These are phyloP conservation scores for Nothocercus nigrocapillus DNA, from an alignment of 2,113 vertebrate species.

Conservation along the genomic window DNA sequence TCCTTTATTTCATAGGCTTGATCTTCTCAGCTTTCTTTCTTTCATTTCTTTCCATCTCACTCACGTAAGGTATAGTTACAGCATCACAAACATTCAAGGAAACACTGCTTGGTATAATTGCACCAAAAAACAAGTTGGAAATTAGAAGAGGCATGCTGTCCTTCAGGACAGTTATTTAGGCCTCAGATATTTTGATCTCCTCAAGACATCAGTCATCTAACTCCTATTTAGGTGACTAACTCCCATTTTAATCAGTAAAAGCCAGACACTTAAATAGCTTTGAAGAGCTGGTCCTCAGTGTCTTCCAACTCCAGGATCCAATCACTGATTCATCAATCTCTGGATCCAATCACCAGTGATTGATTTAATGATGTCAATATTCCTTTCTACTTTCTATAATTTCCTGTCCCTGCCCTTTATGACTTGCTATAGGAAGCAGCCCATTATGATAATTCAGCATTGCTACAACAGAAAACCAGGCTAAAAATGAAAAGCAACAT, in stretches of 20 bases:
- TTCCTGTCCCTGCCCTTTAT: constrained; percentile 59
- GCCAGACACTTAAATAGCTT: constrained; percentile 22
- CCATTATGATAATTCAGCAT: constrained; percentile 37
- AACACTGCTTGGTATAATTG: neutral
- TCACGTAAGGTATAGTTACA: neutral
- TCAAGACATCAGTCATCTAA: neutral
- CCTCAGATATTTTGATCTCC: constrained; percentile 1
- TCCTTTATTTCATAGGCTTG: neutral
- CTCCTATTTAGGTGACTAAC: constrained; percentile 20
- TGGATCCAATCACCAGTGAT: constrained; percentile 68
- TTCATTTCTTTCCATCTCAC: neutral
- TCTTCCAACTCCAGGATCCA: constrained; percentile 45
- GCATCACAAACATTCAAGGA: neutral
- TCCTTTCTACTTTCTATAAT: constrained; percentile 55
- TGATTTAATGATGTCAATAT: constrained; percentile 71
- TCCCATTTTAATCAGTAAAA: constrained; percentile 57
- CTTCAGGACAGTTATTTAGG: neutral
- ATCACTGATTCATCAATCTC: constrained; percentile 49
- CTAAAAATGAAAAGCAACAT: constrained; percentile 41
- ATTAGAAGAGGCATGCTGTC: neutral
- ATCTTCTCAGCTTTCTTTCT: neutral
- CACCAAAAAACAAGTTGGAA: neutral
- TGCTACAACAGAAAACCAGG: constrained; percentile 18
- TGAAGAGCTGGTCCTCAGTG: constrained; percentile 30
- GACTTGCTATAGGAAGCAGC: constrained; percentile 51